A percentile compares a stretch with the other conserved stretches of the same genome.
Evolutionary conservation across 2,888 invertebrate species (phyloP).

Genomic region (Drosophila niveifrons): DNA sequence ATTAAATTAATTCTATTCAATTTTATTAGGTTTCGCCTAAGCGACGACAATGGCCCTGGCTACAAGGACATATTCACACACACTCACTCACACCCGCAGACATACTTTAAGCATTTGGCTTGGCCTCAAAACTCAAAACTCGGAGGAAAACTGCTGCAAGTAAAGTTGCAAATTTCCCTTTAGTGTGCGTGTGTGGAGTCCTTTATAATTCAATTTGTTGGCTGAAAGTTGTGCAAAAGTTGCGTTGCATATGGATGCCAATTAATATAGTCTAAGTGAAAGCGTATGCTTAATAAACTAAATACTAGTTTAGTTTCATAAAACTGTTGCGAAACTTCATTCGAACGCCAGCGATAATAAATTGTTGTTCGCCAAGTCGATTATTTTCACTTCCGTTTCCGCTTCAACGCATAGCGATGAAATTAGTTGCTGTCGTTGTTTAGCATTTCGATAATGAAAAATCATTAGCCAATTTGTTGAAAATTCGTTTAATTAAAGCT

Average conservation of each 20-base stretch:
- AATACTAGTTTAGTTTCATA: conserved; percentile 44
- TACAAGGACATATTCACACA: conserved; percentile 35
- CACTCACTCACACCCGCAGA: not conserved
- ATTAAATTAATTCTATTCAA: conserved; percentile 77
- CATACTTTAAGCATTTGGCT: conserved; percentile 36
- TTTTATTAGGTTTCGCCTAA: conserved; percentile 68
- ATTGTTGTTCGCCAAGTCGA: conserved; percentile 33
- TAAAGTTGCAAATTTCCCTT: conserved; percentile 38
- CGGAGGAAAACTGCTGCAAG: conserved; percentile 37
- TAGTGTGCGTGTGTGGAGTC: conserved; percentile 17
- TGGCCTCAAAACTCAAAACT: conserved; percentile 18
- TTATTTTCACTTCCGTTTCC: conserved; percentile 48
- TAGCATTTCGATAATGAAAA: conserved; percentile 12
- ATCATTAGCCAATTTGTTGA: conserved; percentile 28
- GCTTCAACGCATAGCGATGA: conserved; percentile 24
- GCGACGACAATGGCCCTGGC: conserved; percentile 52
- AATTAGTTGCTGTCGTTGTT: conserved; percentile 3
- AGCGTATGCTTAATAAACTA: conserved; percentile 28
- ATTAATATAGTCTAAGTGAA: conserved; percentile 62
- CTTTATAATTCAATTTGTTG: conserved; percentile 70
- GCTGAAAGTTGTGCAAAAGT: conserved; percentile 54
- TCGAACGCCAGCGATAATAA: conserved; percentile 10
- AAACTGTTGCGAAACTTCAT: conserved; percentile 17
- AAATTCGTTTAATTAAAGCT: conserved; percentile 49
- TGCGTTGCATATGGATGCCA: conserved; percentile 58